Evolutionary conservation across 2,797 vertebrate species (phyloP).

Genomic region (Pygocentrus nattereri): DNA sequence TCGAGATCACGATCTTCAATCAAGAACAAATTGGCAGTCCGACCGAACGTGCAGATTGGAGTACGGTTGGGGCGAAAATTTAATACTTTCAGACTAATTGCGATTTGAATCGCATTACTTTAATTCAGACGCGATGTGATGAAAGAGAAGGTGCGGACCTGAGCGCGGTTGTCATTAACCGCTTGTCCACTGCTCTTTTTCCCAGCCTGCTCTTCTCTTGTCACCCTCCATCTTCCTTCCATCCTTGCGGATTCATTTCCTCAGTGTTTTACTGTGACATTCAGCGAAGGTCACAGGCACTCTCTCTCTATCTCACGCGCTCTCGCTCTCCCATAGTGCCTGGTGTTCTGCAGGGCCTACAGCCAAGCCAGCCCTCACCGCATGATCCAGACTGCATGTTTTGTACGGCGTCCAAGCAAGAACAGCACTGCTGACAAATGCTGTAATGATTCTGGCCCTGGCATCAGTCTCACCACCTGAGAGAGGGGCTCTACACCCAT

Average conservation of each 20-base stretch:
- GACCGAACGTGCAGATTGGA: conserved; percentile 54
- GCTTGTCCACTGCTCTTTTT: conserved; percentile 27
- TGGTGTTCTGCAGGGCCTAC: conserved; percentile 63
- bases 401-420: conserved; percentile 60
- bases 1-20: conserved; percentile 62
- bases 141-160: conserved; percentile 46
- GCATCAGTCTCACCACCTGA: conserved; percentile 60
- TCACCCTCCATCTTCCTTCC: conserved; percentile 18
- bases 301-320: neutral
- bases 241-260: conserved; percentile 51
- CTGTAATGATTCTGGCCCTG: conserved; percentile 64
- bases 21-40: conserved; percentile 59
- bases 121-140: conserved; percentile 49
- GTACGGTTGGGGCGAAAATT: conserved; percentile 53
- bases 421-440: conserved; percentile 69
- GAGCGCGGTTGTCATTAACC: conserved; percentile 45
- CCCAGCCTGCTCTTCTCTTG: conserved; percentile 23
- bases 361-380: conserved; percentile 68
- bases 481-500: conserved; percentile 52
- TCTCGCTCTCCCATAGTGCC: conserved; percentile 23
- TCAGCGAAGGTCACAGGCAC: conserved; percentile 58
- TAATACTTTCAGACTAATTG: conserved; percentile 62
- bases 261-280: conserved; percentile 59
- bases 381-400: conserved; percentile 56
- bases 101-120: conserved; percentile 62